Evolutionary conservation across 1,140 invertebrate genomes (phyloP).

Genomic region (Drosophila malerkotliana): DNA sequence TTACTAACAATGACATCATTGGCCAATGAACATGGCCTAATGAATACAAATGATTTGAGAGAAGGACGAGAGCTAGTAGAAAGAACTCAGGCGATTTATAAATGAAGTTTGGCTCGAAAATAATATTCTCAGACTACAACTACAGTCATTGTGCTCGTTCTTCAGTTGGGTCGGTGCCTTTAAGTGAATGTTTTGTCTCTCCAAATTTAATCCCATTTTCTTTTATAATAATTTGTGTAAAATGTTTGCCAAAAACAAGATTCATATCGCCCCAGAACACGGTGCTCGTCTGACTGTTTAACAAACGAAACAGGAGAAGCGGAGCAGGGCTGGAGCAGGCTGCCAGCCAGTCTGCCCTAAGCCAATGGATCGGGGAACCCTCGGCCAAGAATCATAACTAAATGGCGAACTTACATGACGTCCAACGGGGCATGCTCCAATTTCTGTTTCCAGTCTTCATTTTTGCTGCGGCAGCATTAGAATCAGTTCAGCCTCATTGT

Average conservation of each 20-base stretch:
- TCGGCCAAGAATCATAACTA: conserved; percentile 51
- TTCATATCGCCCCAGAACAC: not conserved
- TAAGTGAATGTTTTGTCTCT: not conserved
- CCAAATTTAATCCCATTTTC: not conserved
- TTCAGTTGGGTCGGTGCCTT: not conserved
- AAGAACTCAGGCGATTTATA: not conserved
- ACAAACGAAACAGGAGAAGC: conserved; percentile 9
- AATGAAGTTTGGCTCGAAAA: too few species aligned
- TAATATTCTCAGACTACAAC: too few species aligned
- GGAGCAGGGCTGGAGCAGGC: conserved; percentile 46
- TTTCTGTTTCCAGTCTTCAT: conserved; percentile 23
- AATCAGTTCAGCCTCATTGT: not conserved
- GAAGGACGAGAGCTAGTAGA: not conserved
- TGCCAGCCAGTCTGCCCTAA: conserved; percentile 73
- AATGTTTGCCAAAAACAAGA: not conserved
- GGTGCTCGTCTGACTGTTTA: not conserved
- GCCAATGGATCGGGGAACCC: conserved; percentile 40
- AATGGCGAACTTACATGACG: conserved; percentile 41
- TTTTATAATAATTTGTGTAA: not conserved
- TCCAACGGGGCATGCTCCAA: conserved; percentile 17
- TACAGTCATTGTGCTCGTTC: not conserved
- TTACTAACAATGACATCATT: conserved; percentile 71
- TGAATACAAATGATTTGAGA: conserved; percentile 75
- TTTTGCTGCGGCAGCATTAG: conserved; percentile 38
- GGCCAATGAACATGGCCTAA: conserved; percentile 52